Conservation (phyloP, 30 jellyfish, hydroid and myxozoan genomes). For the Aurelia coerulea region DNA sequence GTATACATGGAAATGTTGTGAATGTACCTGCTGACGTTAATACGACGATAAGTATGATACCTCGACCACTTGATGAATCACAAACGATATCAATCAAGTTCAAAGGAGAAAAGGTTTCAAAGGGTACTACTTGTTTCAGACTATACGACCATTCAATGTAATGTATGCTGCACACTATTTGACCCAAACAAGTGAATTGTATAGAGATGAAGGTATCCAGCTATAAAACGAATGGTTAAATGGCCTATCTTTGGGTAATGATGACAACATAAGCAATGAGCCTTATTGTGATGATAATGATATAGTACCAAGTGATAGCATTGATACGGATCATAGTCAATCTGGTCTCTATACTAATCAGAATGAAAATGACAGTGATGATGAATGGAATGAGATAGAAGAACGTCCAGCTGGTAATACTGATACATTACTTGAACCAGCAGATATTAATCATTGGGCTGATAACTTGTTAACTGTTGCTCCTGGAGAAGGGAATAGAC, state of each 20-base stretch:
- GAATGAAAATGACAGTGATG: conserved; percentile 1
- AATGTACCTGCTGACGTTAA: conserved; percentile 66
- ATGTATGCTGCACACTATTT: conserved; percentile 34
- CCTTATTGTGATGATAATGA: neutral
- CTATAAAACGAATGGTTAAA: conserved; percentile 1
- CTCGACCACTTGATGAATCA: conserved; percentile 26
- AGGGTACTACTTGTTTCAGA: conserved; percentile 2
- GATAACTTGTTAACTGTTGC: conserved; percentile 15
- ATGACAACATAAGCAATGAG: too few species aligned
- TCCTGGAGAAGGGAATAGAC: conserved; percentile 52
- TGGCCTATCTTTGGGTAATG: too few species aligned
- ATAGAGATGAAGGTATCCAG: conserved; percentile 12
- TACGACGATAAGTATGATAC: conserved; percentile 1
- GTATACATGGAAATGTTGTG: conserved; percentile 56
- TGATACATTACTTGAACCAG: conserved; percentile 25
- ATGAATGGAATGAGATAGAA: conserved; percentile 42
- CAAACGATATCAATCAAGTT: conserved; percentile 33
- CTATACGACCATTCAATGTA: conserved; percentile 15
- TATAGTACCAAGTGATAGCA: neutral
- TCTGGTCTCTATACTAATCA: neutral
- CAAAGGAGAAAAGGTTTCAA: neutral
- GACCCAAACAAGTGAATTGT: conserved; percentile 17
- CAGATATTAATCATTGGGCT: neutral
- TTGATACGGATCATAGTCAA: neutral
- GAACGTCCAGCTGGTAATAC: conserved; percentile 15